A percentile compares a stretch with the other conserved stretches of the same genome.
Conservation (phyloP, 2,113 vertebrate species). For the Platanista minor region DNA sequence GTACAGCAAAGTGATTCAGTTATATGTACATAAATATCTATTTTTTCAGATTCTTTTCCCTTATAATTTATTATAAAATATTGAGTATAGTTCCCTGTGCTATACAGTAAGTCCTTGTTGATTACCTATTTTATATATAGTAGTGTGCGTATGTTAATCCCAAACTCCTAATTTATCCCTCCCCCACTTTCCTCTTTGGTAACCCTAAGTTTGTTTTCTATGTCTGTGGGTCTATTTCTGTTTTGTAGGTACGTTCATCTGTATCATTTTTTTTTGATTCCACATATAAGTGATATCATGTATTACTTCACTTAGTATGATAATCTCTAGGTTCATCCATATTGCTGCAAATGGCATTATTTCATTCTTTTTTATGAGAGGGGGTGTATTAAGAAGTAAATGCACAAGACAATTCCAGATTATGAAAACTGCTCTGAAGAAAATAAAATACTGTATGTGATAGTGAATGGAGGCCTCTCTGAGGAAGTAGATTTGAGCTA, state of each 20-base stretch:
- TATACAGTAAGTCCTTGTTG: background rate
- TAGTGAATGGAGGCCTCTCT: background rate
- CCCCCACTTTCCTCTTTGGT: background rate
- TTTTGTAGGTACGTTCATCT: background rate
- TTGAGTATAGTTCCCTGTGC: background rate
- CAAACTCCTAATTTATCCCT: background rate
- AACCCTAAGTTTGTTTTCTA: background rate
- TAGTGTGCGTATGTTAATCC: background rate
- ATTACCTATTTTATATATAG: background rate
- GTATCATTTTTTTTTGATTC: background rate
- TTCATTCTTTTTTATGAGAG: background rate
- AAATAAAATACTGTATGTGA: background rate
- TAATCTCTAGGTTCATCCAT: background rate
- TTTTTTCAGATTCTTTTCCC: background rate
- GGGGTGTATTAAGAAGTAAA: background rate
- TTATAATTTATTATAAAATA: background rate
- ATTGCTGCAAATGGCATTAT: background rate
- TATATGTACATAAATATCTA: background rate
- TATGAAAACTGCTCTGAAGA: background rate
- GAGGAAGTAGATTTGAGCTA: background rate
- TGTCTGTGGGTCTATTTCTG: background rate
- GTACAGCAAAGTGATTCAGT: background rate
- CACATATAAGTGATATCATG: background rate
- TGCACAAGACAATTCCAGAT: background rate
- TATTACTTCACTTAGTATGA: background rate